Percentiles rank a stretch among this genome's conserved stretches.
phyloP scores from a whole-genome alignment of 2,888 invertebrate species.

The Mesorhabditis spiculigera region DNA sequence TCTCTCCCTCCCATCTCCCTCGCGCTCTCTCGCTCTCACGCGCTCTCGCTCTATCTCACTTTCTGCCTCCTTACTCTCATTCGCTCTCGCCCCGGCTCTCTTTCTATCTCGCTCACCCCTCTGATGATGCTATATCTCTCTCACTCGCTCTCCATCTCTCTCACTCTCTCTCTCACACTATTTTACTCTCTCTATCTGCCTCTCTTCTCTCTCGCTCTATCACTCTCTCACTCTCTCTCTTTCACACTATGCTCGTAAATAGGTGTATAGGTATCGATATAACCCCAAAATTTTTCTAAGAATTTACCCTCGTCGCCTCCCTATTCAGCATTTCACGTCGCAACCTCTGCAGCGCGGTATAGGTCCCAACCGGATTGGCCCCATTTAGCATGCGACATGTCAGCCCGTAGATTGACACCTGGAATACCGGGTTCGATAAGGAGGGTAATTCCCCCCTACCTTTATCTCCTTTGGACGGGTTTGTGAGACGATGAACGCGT shows the following conservation, averaged over 20 bases:
- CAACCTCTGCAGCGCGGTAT: conserved; percentile 27
- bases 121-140: conserved; percentile 4
- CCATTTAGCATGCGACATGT: conserved; percentile 44
- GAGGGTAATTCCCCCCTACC: conserved; percentile 9
- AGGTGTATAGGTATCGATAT: background rate
- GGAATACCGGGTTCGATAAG: conserved; percentile 13
- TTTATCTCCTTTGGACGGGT: conserved; percentile 26
- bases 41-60: too few relatives aligned
- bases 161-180: conserved; percentile 5
- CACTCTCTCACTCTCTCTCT: conserved; percentile 6
- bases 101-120: conserved; percentile 8
- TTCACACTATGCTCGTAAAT: background rate
- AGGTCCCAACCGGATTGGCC: conserved; percentile 47
- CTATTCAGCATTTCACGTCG: conserved; percentile 9
- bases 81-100: conserved; percentile 8
- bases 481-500: conserved; percentile 23
- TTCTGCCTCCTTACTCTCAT: too few relatives aligned
- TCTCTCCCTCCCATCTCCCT: too few relatives aligned
- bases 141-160: conserved; percentile 11
- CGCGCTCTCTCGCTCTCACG: too few relatives aligned
- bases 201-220: background rate
- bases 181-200: background rate
- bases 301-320: background rate
- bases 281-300: too few relatives aligned
- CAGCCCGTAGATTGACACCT: conserved; percentile 42